A percentile compares a stretch with the other conserved stretches of the same genome.
Evolutionary conservation across 1,140 invertebrate genomes (phyloP).

Genomic region (Drusus annulatus): DNA sequence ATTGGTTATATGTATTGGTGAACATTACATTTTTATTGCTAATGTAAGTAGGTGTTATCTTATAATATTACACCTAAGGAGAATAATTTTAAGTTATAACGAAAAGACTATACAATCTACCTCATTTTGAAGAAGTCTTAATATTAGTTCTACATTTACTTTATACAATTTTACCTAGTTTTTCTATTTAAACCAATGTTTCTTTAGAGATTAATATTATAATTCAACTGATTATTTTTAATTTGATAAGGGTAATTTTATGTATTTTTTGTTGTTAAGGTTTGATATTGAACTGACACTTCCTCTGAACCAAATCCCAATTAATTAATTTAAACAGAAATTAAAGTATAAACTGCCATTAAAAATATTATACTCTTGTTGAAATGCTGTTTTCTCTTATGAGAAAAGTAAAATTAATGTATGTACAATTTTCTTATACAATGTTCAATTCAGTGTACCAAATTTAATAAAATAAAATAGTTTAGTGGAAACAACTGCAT

Average conservation of each 20-base stretch:
- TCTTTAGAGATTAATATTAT: slow-evolving; percentile 18
- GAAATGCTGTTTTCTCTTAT: too few species aligned
- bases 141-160: slow-evolving; percentile 33
- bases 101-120: slow-evolving; percentile 59
- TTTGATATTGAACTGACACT: slow-evolving; percentile 21
- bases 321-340: too few species aligned
- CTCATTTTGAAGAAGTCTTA: slow-evolving; percentile 57
- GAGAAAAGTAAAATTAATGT: too few species aligned
- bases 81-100: slow-evolving; percentile 54
- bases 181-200: slow-evolving; percentile 18
- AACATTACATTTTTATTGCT: too few species aligned
- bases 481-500: slow-evolving; percentile 9
- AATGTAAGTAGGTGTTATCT: not conserved
- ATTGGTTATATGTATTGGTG: too few species aligned
- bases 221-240: slow-evolving; percentile 41
- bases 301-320: not conserved
- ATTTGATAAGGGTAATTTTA: slow-evolving; percentile 4
- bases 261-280: not conserved
- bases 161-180: slow-evolving; percentile 29
- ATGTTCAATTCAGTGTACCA: slow-evolving; percentile 12
- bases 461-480: slow-evolving; percentile 35
- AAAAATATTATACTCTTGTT: too few species aligned
- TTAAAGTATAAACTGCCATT: too few species aligned
- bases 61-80: slow-evolving; percentile 1
- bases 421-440: too few species aligned